These are phyloP conservation scores for Paraescarpia echinospica DNA, from an alignment of 1,140 invertebrate genomes.

Conservation along the genomic window DNA sequence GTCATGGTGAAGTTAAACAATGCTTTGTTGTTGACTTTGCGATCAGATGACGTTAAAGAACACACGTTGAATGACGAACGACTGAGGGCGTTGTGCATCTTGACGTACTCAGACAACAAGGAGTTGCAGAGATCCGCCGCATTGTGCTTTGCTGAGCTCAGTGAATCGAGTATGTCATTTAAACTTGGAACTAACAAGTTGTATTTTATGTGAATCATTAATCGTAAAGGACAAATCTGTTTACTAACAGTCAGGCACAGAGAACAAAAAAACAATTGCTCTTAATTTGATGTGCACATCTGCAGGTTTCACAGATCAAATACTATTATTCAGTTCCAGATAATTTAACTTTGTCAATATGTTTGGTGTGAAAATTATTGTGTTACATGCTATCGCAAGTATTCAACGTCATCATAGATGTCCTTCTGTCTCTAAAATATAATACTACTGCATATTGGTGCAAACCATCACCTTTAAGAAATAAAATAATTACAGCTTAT, in stretches of 20 bases:
- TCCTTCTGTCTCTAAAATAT: too few relatives aligned
- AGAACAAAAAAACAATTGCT: neutral
- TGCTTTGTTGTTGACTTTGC: neutral
- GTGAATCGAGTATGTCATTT: conserved; percentile 38
- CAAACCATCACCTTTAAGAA: neutral
- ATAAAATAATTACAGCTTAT: neutral
- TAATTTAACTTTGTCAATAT: too few relatives aligned
- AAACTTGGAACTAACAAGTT: neutral
- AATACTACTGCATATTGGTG: too few relatives aligned
- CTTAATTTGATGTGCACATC: neutral
- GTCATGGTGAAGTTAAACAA: neutral
- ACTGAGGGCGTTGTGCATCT: conserved; percentile 38
- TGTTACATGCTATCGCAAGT: too few relatives aligned
- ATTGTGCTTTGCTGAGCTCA: conserved; percentile 42
- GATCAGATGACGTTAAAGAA: neutral
- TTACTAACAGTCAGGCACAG: neutral
- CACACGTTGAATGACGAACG: conserved; percentile 29
- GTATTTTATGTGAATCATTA: neutral
- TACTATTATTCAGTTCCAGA: too few relatives aligned
- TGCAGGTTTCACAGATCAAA: neutral
- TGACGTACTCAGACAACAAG: conserved; percentile 43
- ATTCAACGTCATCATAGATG: too few relatives aligned
- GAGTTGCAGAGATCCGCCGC: conserved; percentile 45
- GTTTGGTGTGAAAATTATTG: too few relatives aligned
- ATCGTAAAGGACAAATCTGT: neutral